Evolutionary conservation across 2,797 vertebrate genomes (phyloP).

Genomic region (Sus cebifrons): DNA sequence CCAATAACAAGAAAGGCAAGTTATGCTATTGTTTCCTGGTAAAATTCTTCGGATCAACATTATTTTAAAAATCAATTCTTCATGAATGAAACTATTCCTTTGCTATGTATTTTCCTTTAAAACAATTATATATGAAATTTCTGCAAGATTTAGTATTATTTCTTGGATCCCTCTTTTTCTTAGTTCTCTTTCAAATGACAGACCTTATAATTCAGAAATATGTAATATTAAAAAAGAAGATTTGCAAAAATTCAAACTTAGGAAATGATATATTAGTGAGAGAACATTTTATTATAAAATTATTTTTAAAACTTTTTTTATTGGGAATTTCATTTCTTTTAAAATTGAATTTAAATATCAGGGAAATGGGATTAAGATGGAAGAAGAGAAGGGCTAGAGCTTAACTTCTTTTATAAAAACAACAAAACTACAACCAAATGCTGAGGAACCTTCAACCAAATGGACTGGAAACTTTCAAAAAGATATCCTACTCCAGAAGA

Average conservation of each 20-base stretch:
- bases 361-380: neutral
- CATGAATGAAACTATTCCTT: conserved; percentile 71
- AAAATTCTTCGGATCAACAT: conserved; percentile 63
- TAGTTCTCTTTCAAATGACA: neutral
- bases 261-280: neutral
- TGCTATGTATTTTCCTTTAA: neutral
- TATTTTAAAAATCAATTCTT: conserved; percentile 70
- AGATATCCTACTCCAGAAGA: too few relatives aligned
- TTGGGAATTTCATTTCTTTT: neutral
- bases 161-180: neutral
- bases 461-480: too few relatives aligned
- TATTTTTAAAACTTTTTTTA: neutral
- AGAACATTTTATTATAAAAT: neutral
- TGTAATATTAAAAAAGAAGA: neutral
- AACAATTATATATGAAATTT: conserved; percentile 43
- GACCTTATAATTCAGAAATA: neutral
- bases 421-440: too few relatives aligned
- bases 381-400: too few relatives aligned
- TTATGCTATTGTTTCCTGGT: conserved; percentile 45
- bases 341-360: neutral
- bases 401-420: too few relatives aligned
- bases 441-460: too few relatives aligned
- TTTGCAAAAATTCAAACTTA: neutral
- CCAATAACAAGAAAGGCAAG: conserved; percentile 59
- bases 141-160: neutral